These are phyloP conservation scores for Apotomis betuletana DNA, from an alignment of 2,888 invertebrate species.

Conservation along the genomic window DNA sequence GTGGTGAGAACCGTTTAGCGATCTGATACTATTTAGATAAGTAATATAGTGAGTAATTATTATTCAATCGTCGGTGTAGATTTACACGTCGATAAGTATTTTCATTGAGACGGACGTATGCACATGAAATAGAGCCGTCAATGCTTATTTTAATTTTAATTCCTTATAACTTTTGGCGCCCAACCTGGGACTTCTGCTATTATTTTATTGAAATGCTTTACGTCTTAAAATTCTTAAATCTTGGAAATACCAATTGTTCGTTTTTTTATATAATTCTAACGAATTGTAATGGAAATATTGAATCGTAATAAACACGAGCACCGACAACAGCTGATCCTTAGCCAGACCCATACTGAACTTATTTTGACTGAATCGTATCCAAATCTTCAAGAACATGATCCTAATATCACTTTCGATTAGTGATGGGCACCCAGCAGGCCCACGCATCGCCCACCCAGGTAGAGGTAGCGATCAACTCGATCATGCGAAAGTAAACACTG, in stretches of 20 bases:
- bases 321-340: background rate
- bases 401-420: conserved; percentile 53
- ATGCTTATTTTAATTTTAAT: no score
- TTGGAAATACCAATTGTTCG: no score
- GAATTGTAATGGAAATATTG: no score
- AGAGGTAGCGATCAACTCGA: conserved; percentile 41
- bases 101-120: no score
- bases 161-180: background rate
- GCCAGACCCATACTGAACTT: background rate
- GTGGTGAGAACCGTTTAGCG: conserved; percentile 73
- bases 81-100: conserved; percentile 26
- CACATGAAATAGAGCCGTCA: no score
- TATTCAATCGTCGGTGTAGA: conserved; percentile 35
- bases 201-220: background rate
- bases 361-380: conserved; percentile 30
- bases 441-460: conserved; percentile 43
- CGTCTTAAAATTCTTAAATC: no score
- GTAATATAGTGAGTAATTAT: conserved; percentile 47
- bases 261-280: no score
- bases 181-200: background rate
- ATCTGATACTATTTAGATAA: conserved; percentile 69
- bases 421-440: conserved; percentile 23
- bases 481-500: conserved; percentile 31
- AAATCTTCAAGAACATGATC: conserved; percentile 45
- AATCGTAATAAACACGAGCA: background rate